Evolutionary conservation across 1,140 invertebrate species (phyloP), one percentile per base, ranked within the genome.

Genomic region (Camponotus pennsylvanicus): DNA sequence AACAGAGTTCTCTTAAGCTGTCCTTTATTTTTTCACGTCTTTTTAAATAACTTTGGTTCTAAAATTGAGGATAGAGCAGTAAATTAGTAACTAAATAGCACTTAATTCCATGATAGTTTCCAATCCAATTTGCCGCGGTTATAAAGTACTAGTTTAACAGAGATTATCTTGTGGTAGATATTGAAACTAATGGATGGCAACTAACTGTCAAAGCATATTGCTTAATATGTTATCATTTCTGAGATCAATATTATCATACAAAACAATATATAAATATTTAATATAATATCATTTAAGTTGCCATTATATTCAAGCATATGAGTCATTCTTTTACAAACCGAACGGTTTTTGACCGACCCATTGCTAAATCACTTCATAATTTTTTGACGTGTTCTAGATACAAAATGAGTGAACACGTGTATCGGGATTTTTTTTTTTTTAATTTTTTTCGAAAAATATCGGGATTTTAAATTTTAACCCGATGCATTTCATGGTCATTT

Each of bases 11-110:
- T 18, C 8, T 80, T 57, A 57, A 6, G 69, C n/a, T 13, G 9
- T 7, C 0, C 55, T 52, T 21, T 13, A 61, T 45, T n/a, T 82
- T 63, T 75, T 27, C 55, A 40, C 55, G 18, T n/a, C 55, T 52
- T 55, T 34, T 52, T 52, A 18, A 45, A 71, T 59, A 7, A 18
- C 27, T 79, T 42, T 3, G 67, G 15, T 45, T n/a, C 13, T 73
- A 83, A 75, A 73, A 73, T 82, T n/a, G 40, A n/a, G 42, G 37
- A 80, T 57, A n/a, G 37, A 80, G 57, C n/a, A 18, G n/a, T 83
- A 83, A 83, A 83, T 83, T 75, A 83, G 42, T 52, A 52, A 52
- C 40, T 75, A 83, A 73, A 83, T 61, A 55, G 79, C 79, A 83
- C 69, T 73, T 83, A 83, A 83, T 83, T 83, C 55, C 40, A 5